Percentiles rank a stretch among this genome's conserved stretches.
phyloP scores from a whole-genome alignment of 2,888 invertebrate genomes.

The Heliconius cydno region DNA sequence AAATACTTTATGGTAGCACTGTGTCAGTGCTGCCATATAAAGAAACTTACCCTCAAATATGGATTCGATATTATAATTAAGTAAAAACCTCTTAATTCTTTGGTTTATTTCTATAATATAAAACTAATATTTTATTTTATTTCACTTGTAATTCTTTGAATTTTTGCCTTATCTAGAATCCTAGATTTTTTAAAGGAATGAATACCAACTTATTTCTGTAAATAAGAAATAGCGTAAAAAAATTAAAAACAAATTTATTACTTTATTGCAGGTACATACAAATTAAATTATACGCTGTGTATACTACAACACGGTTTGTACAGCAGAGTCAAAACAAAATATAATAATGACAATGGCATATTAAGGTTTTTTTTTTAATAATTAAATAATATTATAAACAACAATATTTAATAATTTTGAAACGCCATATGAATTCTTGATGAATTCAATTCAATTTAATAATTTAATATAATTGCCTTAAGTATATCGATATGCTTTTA shows the following conservation, averaged over 20 bases:
- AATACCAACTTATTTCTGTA: neutral
- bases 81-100: neutral
- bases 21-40: conserved; percentile 39
- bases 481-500: neutral
- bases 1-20: conserved; percentile 43
- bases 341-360: neutral
- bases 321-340: neutral
- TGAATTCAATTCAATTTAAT: neutral
- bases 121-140: neutral
- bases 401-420: neutral
- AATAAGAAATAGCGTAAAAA: neutral
- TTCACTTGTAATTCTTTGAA: no score
- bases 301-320: neutral
- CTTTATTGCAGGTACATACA: neutral
- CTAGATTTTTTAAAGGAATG: neutral
- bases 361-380: no score
- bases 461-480: neutral
- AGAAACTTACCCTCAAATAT: conserved; percentile 18
- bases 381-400: no score
- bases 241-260: neutral
- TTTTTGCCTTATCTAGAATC: no score
- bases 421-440: no score
- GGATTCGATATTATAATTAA: no score
- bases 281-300: neutral
- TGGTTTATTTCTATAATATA: neutral